A percentile compares a stretch with the other conserved stretches of the same genome.
Evolutionary conservation across 1,140 invertebrate genomes (phyloP).

Genomic region (Zaprionus ornatus): DNA sequence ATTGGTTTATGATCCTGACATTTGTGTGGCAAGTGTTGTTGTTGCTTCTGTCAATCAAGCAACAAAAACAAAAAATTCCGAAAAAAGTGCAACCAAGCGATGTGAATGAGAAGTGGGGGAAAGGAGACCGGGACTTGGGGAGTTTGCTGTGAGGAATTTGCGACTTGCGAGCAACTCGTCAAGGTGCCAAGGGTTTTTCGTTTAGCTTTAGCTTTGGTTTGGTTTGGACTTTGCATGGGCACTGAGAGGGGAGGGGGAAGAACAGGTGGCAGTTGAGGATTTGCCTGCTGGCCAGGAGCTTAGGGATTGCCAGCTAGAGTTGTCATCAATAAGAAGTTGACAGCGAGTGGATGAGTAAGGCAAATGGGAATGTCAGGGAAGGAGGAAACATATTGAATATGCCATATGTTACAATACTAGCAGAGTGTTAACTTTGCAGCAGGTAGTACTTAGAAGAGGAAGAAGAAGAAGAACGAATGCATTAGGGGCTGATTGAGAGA

Average conservation of each 20-base stretch:
- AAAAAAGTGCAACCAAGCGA: constrained; percentile 43
- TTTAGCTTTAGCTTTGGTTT: constrained; percentile 17
- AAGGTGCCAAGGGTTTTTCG: constrained; percentile 27
- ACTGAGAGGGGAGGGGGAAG: constrained; percentile 1
- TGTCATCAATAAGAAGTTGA: constrained; percentile 73
- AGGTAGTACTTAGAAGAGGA: neutral
- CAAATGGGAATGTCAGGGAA: constrained; percentile 41
- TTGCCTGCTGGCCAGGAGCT: constrained; percentile 13
- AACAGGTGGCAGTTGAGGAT: constrained; percentile 61
- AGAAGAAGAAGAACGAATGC: too few species aligned
- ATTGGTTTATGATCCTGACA: constrained; percentile 78
- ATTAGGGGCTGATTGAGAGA: neutral
- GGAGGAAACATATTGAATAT: constrained; percentile 5
- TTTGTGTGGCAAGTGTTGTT: constrained; percentile 55
- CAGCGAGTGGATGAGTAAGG: constrained; percentile 64
- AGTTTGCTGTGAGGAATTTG: neutral
- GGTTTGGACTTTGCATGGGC: constrained; percentile 31
- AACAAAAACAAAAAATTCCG: constrained; percentile 33
- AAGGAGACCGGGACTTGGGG: neutral
- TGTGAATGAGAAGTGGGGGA: neutral
- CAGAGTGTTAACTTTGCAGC: constrained; percentile 1
- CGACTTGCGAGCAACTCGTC: constrained; percentile 33
- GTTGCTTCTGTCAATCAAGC: constrained; percentile 20
- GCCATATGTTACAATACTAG: neutral
- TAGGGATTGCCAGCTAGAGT: constrained; percentile 39